These are phyloP conservation scores for Cephus sareptanus DNA, from an alignment of 2,888 invertebrate genomes.

Conservation along the genomic window DNA sequence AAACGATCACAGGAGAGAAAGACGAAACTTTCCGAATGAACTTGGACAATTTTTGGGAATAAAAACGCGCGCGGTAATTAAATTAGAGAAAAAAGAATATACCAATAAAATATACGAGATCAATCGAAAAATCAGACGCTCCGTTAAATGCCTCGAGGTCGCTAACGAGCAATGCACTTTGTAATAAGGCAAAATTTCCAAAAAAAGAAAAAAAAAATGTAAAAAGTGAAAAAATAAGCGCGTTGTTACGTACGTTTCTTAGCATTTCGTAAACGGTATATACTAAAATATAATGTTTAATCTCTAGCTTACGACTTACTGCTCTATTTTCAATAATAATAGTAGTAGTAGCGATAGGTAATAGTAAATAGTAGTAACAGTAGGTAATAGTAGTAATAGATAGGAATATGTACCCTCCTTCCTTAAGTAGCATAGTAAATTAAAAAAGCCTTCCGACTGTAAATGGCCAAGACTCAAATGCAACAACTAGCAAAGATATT, in stretches of 20 bases:
- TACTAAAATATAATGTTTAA: slow-evolving; percentile 30
- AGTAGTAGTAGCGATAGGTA: slow-evolving; percentile 22
- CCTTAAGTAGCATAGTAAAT: neutral
- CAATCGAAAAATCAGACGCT: slow-evolving; percentile 10
- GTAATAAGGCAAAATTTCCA: neutral
- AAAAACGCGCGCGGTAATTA: neutral
- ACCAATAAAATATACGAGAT: too few relatives aligned
- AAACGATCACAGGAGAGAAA: neutral
- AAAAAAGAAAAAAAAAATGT: neutral
- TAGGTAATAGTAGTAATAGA: neutral
- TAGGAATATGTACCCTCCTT: neutral
- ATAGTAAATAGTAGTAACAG: too few relatives aligned
- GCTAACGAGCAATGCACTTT: slow-evolving; percentile 22
- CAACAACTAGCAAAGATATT: neutral
- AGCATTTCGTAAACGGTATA: neutral
- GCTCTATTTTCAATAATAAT: slow-evolving; percentile 14
- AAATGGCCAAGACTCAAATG: neutral
- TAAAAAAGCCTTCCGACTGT: neutral
- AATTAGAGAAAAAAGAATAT: too few relatives aligned
- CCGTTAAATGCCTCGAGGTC: slow-evolving; percentile 30
- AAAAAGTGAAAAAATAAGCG: neutral
- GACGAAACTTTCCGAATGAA: neutral
- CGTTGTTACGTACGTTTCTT: neutral
- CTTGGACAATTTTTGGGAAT: neutral
- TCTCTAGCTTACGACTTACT: slow-evolving; percentile 48